These are phyloP conservation scores for Gisinianus flammeolus DNA, from an alignment of 2,888 invertebrate genomes.

Conservation along the genomic window DNA sequence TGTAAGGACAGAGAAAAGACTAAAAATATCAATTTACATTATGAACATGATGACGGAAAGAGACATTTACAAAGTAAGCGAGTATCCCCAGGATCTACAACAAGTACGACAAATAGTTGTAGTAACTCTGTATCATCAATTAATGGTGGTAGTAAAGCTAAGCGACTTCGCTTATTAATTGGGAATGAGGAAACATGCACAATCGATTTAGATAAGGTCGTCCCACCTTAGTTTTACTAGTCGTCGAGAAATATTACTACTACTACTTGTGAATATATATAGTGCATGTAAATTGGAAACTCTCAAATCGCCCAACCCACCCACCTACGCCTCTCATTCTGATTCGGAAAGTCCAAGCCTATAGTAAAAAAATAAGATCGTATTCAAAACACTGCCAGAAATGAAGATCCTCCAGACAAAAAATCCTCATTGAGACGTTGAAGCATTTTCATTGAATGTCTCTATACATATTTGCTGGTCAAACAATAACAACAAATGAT, in stretches of 20 bases:
- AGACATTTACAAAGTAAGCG: conserved; percentile 12
- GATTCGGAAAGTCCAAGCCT: too few relatives aligned
- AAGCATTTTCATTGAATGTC: too few relatives aligned
- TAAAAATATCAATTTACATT: conserved; percentile 27
- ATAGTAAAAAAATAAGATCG: too few relatives aligned
- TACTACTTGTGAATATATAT: not conserved
- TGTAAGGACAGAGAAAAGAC: conserved; percentile 61
- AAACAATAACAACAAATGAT: too few relatives aligned
- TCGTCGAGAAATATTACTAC: not conserved
- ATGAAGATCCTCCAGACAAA: too few relatives aligned
- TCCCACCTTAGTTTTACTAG: conserved; percentile 32
- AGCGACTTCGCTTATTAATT: conserved; percentile 29
- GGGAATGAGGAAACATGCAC: conserved; percentile 28
- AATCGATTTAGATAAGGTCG: conserved; percentile 35
- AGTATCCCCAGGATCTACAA: conserved; percentile 6
- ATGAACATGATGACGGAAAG: conserved; percentile 15
- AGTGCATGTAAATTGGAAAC: not conserved
- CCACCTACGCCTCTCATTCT: not conserved
- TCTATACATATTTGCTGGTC: too few relatives aligned
- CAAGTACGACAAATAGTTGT: not conserved
- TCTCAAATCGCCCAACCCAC: not conserved
- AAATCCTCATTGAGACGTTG: too few relatives aligned
- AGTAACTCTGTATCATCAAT: not conserved
- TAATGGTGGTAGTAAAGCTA: not conserved
- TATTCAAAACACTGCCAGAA: too few relatives aligned